phyloP scores from a whole-genome alignment of 92 coral and sea anemone genomes.

The Heteractis magnifica region DNA sequence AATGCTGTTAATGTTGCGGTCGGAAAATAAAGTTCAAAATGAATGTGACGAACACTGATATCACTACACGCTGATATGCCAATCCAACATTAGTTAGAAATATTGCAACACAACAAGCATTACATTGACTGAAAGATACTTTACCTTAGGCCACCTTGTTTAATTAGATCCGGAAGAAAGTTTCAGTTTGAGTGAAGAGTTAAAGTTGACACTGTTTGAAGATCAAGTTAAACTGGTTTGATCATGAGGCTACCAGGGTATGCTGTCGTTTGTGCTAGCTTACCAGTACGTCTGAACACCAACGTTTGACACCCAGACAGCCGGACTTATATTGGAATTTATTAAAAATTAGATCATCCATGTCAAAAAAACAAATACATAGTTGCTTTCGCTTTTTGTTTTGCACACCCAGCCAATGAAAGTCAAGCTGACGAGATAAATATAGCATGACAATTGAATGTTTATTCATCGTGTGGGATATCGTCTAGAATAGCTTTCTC shows the following conservation, averaged over 20 bases:
- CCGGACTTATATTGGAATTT: slow-evolving; percentile 22
- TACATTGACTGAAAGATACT: too few relatives aligned
- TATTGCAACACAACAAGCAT: too few relatives aligned
- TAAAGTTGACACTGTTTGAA: too few relatives aligned
- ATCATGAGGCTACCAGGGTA: neutral
- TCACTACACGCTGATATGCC: too few relatives aligned
- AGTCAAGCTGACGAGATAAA: neutral
- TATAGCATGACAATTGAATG: neutral
- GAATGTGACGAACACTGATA: too few relatives aligned
- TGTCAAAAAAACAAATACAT: neutral
- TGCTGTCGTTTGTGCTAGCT: neutral
- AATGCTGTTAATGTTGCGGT: too few relatives aligned
- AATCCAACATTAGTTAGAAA: too few relatives aligned
- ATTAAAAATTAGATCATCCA: slow-evolving; percentile 36
- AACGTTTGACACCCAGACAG: slow-evolving; percentile 17
- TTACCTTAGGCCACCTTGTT: too few relatives aligned
- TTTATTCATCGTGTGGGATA: slow-evolving; percentile 11
- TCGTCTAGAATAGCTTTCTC: neutral
- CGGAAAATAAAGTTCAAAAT: too few relatives aligned
- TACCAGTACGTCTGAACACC: neutral
- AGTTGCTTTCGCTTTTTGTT: neutral
- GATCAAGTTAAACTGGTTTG: neutral
- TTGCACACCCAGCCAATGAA: neutral
- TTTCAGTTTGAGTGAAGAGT: too few relatives aligned
- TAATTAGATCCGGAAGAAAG: too few relatives aligned